Base-by-base conservation (phyloP, 2,888 invertebrate species). In the Penaeus monodon region DNA sequence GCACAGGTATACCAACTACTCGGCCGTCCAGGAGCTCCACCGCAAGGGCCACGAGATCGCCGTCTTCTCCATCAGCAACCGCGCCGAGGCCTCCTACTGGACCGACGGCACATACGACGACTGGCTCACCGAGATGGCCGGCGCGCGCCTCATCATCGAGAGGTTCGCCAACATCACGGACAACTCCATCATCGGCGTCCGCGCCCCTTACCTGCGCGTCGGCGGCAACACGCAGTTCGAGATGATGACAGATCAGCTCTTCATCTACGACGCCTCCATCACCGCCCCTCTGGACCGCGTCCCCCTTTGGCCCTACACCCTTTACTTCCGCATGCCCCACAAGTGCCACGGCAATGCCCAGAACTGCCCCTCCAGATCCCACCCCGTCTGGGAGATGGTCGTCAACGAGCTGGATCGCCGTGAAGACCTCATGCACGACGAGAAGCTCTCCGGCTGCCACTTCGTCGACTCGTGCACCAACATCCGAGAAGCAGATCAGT, bases 201-300 rank as follows among this genome's bases (percentile, higher is more conserved):
- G 97, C 70, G 97, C 97, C 2, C 97, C 97, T 8, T 97, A 97
- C 92, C 93, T 97, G 83, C 94, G 97, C 83, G 97, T 97, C 0
- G 98, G 98, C 90, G 98, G 98, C 89, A 97, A 98, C 94, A 97
- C 95, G 91, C 97, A 98, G 93, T 98, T 98, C 92, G 96, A 97
- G 93, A 98, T 98, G 97, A 98, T 98, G 98, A 95, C 96, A 85
- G 97, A 98, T 93, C 97, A 98, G 92, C 97, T 96, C 93, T 98
- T 98, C 92, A 96, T 96, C 14, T 98, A 98, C 92, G 98, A 98
- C 92, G 97, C 98, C 44, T 97, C 98, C 22, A 97, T 98, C 92
- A 97, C 97, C 1, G 97, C 97, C 49, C 96, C 97, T 0, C 94
- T 97, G 85, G 95, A 96, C 65, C 95, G 97, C 80, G 97, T 97